Evolutionary conservation across 2,113 vertebrate genomes (phyloP).

Genomic region (Osmerus eperlanus): DNA sequence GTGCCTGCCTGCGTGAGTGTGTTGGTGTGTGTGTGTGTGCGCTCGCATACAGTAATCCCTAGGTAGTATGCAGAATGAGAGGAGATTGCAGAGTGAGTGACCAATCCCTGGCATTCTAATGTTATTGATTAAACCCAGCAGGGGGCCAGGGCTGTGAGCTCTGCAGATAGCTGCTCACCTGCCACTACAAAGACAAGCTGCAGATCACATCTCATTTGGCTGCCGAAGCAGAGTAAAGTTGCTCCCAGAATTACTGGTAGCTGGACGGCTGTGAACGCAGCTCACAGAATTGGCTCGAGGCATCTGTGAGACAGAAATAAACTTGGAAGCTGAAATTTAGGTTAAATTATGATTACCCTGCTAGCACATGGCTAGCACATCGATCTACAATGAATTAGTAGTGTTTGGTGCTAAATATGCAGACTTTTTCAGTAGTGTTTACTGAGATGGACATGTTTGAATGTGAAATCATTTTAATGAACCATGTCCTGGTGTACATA

Average conservation of each 20-base stretch:
- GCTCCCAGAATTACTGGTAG: conserved; percentile 2
- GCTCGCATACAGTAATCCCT: conserved; percentile 59
- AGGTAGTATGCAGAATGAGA: conserved; percentile 39
- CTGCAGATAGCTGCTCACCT: conserved; percentile 72
- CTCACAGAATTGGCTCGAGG: conserved; percentile 48
- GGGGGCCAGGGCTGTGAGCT: conserved; percentile 68
- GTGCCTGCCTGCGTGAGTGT: neutral
- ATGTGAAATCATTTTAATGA: too few relatives aligned
- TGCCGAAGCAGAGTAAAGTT: neutral
- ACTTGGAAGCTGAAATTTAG: conserved; percentile 38
- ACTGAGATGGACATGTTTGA: too few relatives aligned
- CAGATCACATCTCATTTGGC: conserved; percentile 9
- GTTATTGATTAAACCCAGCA: conserved; percentile 78
- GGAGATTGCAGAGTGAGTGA: conserved; percentile 52
- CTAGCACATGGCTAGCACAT: too few relatives aligned
- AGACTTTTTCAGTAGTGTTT: too few relatives aligned
- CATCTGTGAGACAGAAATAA: conserved; percentile 52
- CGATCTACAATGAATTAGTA: too few relatives aligned
- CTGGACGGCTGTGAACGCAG: conserved; percentile 60
- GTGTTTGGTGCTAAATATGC: too few relatives aligned
- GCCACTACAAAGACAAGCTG: conserved; percentile 50
- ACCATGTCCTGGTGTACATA: too few relatives aligned
- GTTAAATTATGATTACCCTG: neutral
- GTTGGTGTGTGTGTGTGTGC: neutral
- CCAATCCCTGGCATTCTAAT: conserved; percentile 61